These are phyloP conservation scores for Axinella damicornis DNA, from an alignment of 37 sponge, comb jelly and placozoan species.

Conservation along the genomic window DNA sequence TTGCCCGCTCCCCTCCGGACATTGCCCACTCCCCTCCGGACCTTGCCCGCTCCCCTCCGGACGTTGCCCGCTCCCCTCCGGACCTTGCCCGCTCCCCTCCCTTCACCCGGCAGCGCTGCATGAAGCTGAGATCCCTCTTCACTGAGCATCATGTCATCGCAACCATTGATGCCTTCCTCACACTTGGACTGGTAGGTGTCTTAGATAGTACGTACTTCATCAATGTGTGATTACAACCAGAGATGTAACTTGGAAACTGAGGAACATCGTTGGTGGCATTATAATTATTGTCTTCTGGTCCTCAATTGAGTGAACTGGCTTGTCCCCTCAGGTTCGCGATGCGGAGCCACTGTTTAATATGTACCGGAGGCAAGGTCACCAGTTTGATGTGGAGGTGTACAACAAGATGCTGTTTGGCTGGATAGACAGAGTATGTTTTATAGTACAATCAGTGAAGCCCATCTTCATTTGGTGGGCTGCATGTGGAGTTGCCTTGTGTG, in stretches of 20 bases:
- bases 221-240: no score
- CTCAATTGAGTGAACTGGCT: no score
- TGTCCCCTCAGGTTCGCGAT: constrained; percentile 44
- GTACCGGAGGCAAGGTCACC: constrained; percentile 70
- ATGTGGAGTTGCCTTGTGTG: no score
- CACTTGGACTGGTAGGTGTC: constrained; percentile 42
- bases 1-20: background rate
- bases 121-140: constrained; percentile 22
- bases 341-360: constrained; percentile 75
- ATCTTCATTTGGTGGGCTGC: no score
- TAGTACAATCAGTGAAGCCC: no score
- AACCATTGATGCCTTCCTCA: constrained; percentile 42
- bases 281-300: no score
- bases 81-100: background rate
- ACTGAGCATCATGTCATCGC: constrained; percentile 54
- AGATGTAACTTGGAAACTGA: no score
- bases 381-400: constrained; percentile 62
- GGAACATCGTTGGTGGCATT: no score
- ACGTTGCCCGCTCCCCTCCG: background rate
- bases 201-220: no score
- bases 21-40: background rate
- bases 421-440: constrained; percentile 56
- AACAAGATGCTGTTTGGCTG: constrained; percentile 69
- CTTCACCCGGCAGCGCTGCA: constrained; percentile 11
- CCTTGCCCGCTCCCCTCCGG: background rate